phyloP scores from a whole-genome alignment of 2,797 vertebrate species.

The Leuciscus waleckii region DNA sequence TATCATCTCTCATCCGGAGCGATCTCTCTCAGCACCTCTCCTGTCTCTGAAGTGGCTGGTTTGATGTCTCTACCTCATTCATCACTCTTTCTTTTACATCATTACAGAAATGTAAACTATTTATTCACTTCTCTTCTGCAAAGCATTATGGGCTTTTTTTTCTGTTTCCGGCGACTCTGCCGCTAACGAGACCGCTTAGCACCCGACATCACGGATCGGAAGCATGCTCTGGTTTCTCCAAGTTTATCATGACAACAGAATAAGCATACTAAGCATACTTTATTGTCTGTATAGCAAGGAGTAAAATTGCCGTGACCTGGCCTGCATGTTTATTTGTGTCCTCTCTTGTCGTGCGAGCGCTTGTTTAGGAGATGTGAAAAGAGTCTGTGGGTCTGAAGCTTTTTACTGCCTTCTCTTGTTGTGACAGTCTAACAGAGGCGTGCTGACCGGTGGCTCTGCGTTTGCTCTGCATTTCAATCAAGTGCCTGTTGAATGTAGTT shows the following conservation, averaged over 20 bases:
- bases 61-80: conserved; percentile 79
- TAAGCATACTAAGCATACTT: conserved; percentile 61
- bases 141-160: background rate
- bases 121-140: conserved; percentile 48
- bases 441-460: conserved; percentile 68
- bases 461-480: conserved; percentile 75
- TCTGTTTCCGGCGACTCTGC: conserved; percentile 27
- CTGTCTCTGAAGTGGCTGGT: conserved; percentile 60
- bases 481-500: conserved; percentile 81
- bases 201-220: conserved; percentile 63
- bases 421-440: conserved; percentile 65
- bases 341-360: conserved; percentile 63
- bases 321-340: conserved; percentile 71
- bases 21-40: conserved; percentile 29
- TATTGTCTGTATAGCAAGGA: conserved; percentile 69
- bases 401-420: conserved; percentile 72
- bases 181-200: conserved; percentile 51
- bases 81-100: conserved; percentile 58
- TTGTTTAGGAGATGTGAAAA: conserved; percentile 52
- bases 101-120: conserved; percentile 68
- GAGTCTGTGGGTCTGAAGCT: conserved; percentile 63
- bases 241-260: conserved; percentile 58
- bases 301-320: conserved; percentile 69
- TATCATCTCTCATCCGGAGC: conserved; percentile 43
- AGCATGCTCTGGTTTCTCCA: conserved; percentile 71